These are phyloP conservation scores for Nibea albiflora DNA, from an alignment of 2,113 vertebrate species.

Conservation along the genomic window DNA sequence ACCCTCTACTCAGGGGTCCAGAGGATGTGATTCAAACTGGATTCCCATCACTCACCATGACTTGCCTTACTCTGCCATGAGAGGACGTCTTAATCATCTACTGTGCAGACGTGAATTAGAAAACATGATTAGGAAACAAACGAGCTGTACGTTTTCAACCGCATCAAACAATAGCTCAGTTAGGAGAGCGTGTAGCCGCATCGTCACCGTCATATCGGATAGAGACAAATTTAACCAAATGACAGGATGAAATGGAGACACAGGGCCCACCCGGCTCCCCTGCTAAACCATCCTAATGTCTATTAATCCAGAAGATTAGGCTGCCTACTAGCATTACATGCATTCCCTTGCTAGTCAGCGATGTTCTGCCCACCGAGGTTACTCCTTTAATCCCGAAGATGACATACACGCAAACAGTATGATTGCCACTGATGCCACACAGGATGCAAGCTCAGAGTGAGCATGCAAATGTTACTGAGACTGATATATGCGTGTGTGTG, in stretches of 20 bases:
- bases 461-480: conserved; percentile 14
- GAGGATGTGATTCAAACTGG: conserved; percentile 61
- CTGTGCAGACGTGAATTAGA: conserved; percentile 9
- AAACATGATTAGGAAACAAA: conserved; percentile 1
- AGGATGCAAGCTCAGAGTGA: conserved; percentile 9
- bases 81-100: conserved; percentile 50
- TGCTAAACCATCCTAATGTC: conserved; percentile 42
- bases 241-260: conserved; percentile 53
- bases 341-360: conserved; percentile 51
- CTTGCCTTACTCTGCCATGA: conserved; percentile 30
- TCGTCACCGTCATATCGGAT: conserved; percentile 25
- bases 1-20: conserved; percentile 49
- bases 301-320: conserved; percentile 60
- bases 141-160: conserved; percentile 7
- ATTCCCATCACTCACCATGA: conserved; percentile 58
- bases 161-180: conserved; percentile 8
- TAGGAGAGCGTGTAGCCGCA: background rate
- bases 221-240: conserved; percentile 33
- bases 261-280: conserved; percentile 44
- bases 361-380: conserved; percentile 44
- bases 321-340: conserved; percentile 47
- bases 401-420: conserved; percentile 30
- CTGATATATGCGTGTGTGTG: background rate
- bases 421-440: conserved; percentile 36
- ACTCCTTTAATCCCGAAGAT: conserved; percentile 43